These are phyloP conservation scores for Hipparchia semele DNA, from an alignment of 2,888 invertebrate species.

Conservation along the genomic window DNA sequence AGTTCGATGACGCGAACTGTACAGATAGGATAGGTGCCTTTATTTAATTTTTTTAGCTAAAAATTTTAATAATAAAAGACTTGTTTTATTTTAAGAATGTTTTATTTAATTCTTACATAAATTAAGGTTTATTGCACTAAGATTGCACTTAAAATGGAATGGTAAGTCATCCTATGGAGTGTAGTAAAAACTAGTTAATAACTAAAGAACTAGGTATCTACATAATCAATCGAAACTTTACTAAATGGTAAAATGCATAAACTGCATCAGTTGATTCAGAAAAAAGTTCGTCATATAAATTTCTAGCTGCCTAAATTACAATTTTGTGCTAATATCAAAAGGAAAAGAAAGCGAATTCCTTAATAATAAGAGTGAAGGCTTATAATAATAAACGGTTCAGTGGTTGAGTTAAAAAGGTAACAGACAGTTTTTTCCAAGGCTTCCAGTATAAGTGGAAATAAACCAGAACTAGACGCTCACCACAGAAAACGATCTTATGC, in stretches of 20 bases:
- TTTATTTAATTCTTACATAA: constrained; percentile 28
- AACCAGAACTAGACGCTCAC: too few relatives aligned
- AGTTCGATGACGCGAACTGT: too few relatives aligned
- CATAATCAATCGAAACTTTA: background rate
- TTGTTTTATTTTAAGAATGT: constrained; percentile 14
- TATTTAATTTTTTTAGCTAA: constrained; percentile 7
- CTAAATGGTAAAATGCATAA: background rate
- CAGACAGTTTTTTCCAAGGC: too few relatives aligned
- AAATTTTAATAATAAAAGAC: constrained; percentile 7
- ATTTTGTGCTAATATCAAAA: constrained; percentile 3
- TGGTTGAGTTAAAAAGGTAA: too few relatives aligned
- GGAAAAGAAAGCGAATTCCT: background rate
- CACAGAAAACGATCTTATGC: too few relatives aligned
- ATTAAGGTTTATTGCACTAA: constrained; percentile 56
- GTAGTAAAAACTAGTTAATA: background rate
- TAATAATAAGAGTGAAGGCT: background rate
- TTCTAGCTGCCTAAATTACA: constrained; percentile 1
- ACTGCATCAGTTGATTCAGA: background rate
- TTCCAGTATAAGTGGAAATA: too few relatives aligned
- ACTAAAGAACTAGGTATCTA: background rate
- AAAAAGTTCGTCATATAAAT: background rate
- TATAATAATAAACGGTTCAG: background rate
- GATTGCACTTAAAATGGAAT: constrained; percentile 51
- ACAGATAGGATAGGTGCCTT: too few relatives aligned
- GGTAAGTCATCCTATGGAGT: background rate